Evolutionary conservation across 2,113 vertebrate species (phyloP).

Genomic region (Rhinolophus sinicus): DNA sequence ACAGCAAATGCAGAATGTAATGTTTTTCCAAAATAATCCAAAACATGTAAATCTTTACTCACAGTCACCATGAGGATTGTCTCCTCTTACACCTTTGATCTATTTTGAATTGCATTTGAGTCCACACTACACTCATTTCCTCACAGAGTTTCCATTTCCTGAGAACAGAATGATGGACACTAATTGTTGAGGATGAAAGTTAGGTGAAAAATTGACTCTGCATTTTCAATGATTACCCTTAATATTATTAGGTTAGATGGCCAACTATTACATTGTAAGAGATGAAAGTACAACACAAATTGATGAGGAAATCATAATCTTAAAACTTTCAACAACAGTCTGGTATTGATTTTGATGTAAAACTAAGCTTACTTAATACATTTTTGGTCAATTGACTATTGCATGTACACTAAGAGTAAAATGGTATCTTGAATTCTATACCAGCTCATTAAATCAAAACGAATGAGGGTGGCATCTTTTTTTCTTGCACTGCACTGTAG

Average conservation of each 20-base stretch:
- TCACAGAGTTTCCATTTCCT: not conserved
- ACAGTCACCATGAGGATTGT: not conserved
- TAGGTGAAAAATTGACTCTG: not conserved
- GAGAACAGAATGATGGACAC: not conserved
- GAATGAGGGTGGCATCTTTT: not conserved
- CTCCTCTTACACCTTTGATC: not conserved
- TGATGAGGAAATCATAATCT: conserved; percentile 51
- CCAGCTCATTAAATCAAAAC: not conserved
- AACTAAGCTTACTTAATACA: conserved; percentile 16
- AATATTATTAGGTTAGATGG: not conserved
- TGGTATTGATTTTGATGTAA: conserved; percentile 59
- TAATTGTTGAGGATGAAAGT: not conserved
- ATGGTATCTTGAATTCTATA: not conserved
- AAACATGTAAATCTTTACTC: not conserved
- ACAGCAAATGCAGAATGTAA: not conserved
- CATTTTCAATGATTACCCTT: not conserved
- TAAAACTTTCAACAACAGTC: not conserved
- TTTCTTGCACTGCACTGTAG: not conserved
- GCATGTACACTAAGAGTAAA: not conserved
- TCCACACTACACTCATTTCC: not conserved
- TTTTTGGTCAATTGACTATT: not conserved
- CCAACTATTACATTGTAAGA: not conserved
- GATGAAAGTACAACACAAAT: not conserved
- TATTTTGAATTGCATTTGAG: not conserved
- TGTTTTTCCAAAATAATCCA: conserved; percentile 33